Conservation (phyloP, 2,113 vertebrate genomes). For the Oplegnathus fasciatus region DNA sequence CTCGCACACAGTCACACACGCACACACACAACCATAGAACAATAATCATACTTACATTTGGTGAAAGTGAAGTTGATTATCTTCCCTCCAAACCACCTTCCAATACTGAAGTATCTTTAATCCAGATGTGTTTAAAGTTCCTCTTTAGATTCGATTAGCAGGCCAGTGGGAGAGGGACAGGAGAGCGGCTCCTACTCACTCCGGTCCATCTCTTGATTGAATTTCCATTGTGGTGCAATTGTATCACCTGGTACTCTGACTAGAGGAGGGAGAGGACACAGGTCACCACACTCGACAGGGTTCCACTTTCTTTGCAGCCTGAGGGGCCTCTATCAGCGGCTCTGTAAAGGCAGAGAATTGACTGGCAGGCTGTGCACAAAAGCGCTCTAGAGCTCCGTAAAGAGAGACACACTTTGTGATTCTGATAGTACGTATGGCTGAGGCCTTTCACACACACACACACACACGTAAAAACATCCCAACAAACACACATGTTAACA, state of each 20-base stretch:
- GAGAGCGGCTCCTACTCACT: slow-evolving; percentile 59
- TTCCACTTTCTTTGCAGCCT: slow-evolving; percentile 73
- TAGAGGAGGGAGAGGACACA: slow-evolving; percentile 67
- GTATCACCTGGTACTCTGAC: slow-evolving; percentile 69
- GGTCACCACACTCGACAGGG: slow-evolving; percentile 68
- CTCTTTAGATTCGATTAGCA: slow-evolving; percentile 53
- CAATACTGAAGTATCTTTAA: slow-evolving; percentile 47
- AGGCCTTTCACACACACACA: slow-evolving; percentile 26
- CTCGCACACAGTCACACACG: neutral
- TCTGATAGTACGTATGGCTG: slow-evolving; percentile 3
- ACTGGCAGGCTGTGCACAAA: slow-evolving; percentile 57
- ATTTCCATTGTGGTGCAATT: slow-evolving; percentile 82
- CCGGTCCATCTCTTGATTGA: slow-evolving; percentile 81
- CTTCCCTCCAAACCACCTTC: slow-evolving; percentile 14
- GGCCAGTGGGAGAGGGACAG: slow-evolving; percentile 46
- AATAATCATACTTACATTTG: slow-evolving; percentile 62
- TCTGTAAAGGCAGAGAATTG: slow-evolving; percentile 44
- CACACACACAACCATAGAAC: neutral
- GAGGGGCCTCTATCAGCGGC: slow-evolving; percentile 51
- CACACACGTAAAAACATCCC: slow-evolving; percentile 12
- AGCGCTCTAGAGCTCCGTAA: slow-evolving; percentile 40
- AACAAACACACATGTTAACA: neutral
- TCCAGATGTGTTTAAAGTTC: slow-evolving; percentile 71
- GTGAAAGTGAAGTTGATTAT: slow-evolving; percentile 31
- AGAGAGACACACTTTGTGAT: slow-evolving; percentile 34